These are phyloP conservation scores for Hydractinia symbiolongicarpus DNA, from an alignment of 30 jellyfish, hydroid and myxozoan species.

Conservation along the genomic window DNA sequence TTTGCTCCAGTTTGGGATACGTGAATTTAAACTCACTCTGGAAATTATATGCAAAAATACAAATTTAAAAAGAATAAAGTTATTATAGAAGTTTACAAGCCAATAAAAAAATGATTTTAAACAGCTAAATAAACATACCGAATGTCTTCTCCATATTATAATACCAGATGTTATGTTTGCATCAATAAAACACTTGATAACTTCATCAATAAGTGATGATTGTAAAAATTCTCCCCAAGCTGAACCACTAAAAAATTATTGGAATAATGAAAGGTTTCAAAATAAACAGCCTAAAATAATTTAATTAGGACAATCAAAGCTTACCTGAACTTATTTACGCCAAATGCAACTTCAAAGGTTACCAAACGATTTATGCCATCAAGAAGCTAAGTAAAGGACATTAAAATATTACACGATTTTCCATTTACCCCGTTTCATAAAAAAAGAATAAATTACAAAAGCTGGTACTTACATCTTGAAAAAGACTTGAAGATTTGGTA, in stretches of 20 bases:
- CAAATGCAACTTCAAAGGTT: slow-evolving; percentile 96
- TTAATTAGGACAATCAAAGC: neutral
- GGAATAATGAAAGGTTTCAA: neutral
- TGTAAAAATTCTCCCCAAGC: slow-evolving; percentile 64
- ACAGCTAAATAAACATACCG: slow-evolving; percentile 41
- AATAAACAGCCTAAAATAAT: too few relatives aligned
- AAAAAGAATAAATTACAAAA: neutral
- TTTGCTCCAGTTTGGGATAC: slow-evolving; percentile 30
- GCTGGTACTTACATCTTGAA: slow-evolving; percentile 43
- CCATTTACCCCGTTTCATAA: neutral
- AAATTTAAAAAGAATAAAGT: neutral
- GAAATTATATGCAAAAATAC: neutral
- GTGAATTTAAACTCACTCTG: slow-evolving; percentile 80
- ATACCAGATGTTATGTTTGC: slow-evolving; percentile 64
- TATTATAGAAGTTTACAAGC: neutral
- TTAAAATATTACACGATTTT: neutral
- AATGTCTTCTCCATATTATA: slow-evolving; percentile 94
- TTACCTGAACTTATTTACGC: slow-evolving; percentile 79
- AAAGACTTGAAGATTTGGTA: slow-evolving; percentile 26
- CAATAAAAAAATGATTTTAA: neutral
- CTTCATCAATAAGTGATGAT: slow-evolving; percentile 84
- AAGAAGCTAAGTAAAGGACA: slow-evolving; percentile 43
- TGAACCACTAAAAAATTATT: slow-evolving; percentile 41
- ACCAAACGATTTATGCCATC: slow-evolving; percentile 94
- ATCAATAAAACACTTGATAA: slow-evolving; percentile 60